Conservation (phyloP, 2,888 invertebrate species). For the Eristalis intricaria region DNA sequence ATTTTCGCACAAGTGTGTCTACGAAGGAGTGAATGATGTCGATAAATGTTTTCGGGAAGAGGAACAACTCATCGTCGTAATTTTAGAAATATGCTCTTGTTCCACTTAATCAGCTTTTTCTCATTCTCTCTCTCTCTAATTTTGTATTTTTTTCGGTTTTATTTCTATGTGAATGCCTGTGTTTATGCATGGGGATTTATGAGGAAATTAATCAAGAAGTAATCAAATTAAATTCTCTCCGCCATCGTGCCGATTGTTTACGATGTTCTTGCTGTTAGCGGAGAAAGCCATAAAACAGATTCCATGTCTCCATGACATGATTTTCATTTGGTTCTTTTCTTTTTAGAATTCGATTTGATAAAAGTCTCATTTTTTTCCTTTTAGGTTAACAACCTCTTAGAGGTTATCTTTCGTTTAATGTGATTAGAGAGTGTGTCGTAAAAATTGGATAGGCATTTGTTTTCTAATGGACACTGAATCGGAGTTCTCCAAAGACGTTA, state of each 20-base stretch:
- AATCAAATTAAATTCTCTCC: conserved; percentile 7
- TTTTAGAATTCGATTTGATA: background rate
- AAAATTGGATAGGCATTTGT: background rate
- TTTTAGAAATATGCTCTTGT: background rate
- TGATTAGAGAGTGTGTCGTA: background rate
- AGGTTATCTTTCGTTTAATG: background rate
- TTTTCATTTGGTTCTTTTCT: background rate
- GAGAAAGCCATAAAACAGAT: background rate
- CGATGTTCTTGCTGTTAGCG: background rate
- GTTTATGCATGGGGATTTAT: conserved; percentile 6
- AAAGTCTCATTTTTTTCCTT: background rate
- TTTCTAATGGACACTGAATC: background rate
- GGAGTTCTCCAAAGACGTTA: background rate
- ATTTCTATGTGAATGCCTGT: background rate
- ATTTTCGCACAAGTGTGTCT: background rate
- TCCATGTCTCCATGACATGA: background rate
- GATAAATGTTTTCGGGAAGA: background rate
- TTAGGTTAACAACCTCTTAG: background rate
- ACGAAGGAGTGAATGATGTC: background rate
- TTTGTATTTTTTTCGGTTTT: too few species aligned
- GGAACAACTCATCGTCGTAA: background rate
- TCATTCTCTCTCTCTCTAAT: background rate
- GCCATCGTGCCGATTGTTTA: background rate
- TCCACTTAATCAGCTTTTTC: background rate
- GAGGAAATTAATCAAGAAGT: conserved; percentile 8